Conservation (phyloP, 2,797 vertebrate species). For the Mustela erminea region DNA sequence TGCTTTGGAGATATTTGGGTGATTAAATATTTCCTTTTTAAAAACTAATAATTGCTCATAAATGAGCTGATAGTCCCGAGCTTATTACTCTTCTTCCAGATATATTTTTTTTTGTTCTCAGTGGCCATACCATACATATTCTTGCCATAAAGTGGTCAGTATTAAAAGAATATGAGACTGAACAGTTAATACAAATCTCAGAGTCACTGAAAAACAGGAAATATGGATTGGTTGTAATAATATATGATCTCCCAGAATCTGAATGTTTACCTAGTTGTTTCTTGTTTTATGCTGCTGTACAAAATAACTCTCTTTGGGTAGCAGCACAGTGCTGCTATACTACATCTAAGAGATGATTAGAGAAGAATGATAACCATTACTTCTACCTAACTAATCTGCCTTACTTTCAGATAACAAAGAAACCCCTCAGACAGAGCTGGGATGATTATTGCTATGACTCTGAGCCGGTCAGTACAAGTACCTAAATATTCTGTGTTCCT, state of each 20-base stretch:
- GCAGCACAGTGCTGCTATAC: not conserved
- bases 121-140: not conserved
- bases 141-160: not conserved
- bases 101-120: conserved; percentile 31
- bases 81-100: conserved; percentile 8
- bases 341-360: conserved; percentile 67
- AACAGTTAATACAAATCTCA: conserved; percentile 19
- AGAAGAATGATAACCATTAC: conserved; percentile 73
- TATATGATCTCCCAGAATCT: conserved; percentile 20
- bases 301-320: conserved; percentile 60
- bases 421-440: conserved; percentile 94
- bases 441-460: conserved; percentile 96
- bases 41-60: not conserved
- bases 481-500: conserved; percentile 75
- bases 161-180: not conserved
- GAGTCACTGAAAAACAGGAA: not conserved
- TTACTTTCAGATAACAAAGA: conserved; percentile 98
- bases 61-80: not conserved
- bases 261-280: conserved; percentile 41
- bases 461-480: conserved; percentile 96
- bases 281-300: conserved; percentile 45
- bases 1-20: conserved; percentile 45
- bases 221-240: conserved; percentile 2
- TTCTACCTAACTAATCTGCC: conserved; percentile 90
- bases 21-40: conserved; percentile 59